A percentile compares a stretch with the other conserved stretches of the same genome.
These are phyloP conservation scores for Pseudomyrmex cubaensis DNA, from an alignment of 1,140 invertebrate genomes.

Conservation along the genomic window DNA sequence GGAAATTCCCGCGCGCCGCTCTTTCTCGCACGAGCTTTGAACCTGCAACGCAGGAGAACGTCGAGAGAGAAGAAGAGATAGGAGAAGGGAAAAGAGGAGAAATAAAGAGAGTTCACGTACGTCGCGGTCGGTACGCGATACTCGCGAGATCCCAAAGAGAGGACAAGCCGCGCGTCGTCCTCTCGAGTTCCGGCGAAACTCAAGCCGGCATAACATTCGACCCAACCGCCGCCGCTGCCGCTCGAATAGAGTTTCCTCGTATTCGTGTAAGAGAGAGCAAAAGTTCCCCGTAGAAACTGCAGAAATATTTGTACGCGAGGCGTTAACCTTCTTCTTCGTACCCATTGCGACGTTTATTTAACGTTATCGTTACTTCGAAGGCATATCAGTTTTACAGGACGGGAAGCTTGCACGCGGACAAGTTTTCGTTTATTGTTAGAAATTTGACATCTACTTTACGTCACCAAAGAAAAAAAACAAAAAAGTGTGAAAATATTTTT, in stretches of 20 bases:
- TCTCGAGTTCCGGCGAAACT: constrained; percentile 52
- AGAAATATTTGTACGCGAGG: constrained; percentile 25
- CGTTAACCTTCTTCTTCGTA: not conserved
- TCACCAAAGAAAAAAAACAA: too few species aligned
- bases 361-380: not conserved
- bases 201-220: constrained; percentile 47
- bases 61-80: constrained; percentile 16
- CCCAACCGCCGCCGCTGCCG: constrained; percentile 6
- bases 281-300: constrained; percentile 24
- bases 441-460: not conserved
- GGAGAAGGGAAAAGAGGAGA: too few species aligned
- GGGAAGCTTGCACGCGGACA: not conserved
- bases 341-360: not conserved
- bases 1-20: constrained; percentile 76
- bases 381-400: not conserved
- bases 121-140: constrained; percentile 57
- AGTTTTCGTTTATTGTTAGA: not conserved
- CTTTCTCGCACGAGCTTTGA: constrained; percentile 73
- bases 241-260: constrained; percentile 35
- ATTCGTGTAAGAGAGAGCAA: not conserved
- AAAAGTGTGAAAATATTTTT: too few species aligned
- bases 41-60: constrained; percentile 59
- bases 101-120: constrained; percentile 13
- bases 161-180: constrained; percentile 21
- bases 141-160: constrained; percentile 55